A percentile compares a stretch with the other conserved stretches of the same genome.
These are phyloP conservation scores for Selenia dentaria DNA, from an alignment of 2,888 invertebrate genomes.

Conservation along the genomic window DNA sequence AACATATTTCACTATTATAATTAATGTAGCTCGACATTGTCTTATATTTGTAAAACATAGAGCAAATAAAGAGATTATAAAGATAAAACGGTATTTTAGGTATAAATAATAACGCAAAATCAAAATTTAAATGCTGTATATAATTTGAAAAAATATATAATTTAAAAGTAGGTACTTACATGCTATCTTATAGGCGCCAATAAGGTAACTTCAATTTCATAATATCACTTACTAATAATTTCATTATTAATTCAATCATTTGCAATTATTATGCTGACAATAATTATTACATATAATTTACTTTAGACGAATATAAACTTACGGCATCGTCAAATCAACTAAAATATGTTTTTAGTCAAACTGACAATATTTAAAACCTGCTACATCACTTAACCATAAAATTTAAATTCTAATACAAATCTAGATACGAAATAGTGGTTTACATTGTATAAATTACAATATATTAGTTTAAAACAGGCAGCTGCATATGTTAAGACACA, in stretches of 20 bases:
- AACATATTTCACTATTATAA: too few species aligned
- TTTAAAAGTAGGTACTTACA: background rate
- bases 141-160: background rate
- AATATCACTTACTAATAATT: slow-evolving; percentile 1
- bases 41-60: too few species aligned
- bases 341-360: slow-evolving; percentile 66
- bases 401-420: background rate
- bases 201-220: slow-evolving; percentile 16
- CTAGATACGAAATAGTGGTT: background rate
- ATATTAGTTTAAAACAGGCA: too few species aligned
- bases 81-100: too few species aligned
- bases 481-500: too few species aligned
- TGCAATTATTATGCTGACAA: background rate
- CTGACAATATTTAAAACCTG: slow-evolving; percentile 66
- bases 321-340: slow-evolving; percentile 73
- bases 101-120: too few species aligned
- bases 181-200: slow-evolving; percentile 6
- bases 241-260: background rate
- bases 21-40: too few species aligned
- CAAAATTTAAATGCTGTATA: slow-evolving; percentile 8
- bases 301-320: slow-evolving; percentile 2
- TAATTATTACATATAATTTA: background rate
- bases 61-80: too few species aligned
- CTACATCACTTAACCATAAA: slow-evolving; percentile 27
- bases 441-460: too few species aligned